Conservation (phyloP, 2,113 vertebrate species). For the Helogale parvula region DNA sequence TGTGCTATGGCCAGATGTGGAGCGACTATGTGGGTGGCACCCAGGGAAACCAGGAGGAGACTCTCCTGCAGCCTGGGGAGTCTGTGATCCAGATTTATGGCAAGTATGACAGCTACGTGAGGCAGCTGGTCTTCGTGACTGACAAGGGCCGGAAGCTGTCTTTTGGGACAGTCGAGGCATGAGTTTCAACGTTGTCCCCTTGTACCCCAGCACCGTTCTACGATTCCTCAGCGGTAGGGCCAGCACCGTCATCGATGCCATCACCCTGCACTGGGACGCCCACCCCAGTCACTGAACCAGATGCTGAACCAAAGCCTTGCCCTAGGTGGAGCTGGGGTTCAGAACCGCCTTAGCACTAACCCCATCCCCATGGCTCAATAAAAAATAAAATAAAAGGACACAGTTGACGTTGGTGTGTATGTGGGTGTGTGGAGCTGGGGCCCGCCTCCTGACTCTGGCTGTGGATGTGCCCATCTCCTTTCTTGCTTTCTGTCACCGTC, state of each 20-base stretch:
- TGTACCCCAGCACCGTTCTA: conserved; percentile 71
- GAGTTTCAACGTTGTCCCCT: conserved; percentile 72
- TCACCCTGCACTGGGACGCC: conserved; percentile 76
- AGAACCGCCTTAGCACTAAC: neutral
- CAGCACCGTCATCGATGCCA: conserved; percentile 66
- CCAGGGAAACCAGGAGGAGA: conserved; percentile 74
- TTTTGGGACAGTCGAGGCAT: conserved; percentile 76
- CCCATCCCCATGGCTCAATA: conserved; percentile 19
- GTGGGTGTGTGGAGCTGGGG: too few species aligned
- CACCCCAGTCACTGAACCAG: conserved; percentile 66
- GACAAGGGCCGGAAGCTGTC: conserved; percentile 74
- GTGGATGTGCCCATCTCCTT: too few species aligned
- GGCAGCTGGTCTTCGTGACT: conserved; percentile 69
- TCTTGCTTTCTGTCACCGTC: too few species aligned
- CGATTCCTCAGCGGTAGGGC: conserved; percentile 77
- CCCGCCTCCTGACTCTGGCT: too few species aligned
- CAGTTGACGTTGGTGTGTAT: neutral
- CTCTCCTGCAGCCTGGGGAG: conserved; percentile 79
- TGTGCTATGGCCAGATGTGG: conserved; percentile 81
- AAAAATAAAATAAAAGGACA: conserved; percentile 20
- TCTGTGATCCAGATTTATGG: conserved; percentile 76
- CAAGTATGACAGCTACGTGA: conserved; percentile 64
- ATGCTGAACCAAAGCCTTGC: conserved; percentile 48
- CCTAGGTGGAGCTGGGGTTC: neutral
- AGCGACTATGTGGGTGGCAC: conserved; percentile 75